phyloP scores from a whole-genome alignment of 2,888 invertebrate genomes.

The Masnerella sp. region DNA sequence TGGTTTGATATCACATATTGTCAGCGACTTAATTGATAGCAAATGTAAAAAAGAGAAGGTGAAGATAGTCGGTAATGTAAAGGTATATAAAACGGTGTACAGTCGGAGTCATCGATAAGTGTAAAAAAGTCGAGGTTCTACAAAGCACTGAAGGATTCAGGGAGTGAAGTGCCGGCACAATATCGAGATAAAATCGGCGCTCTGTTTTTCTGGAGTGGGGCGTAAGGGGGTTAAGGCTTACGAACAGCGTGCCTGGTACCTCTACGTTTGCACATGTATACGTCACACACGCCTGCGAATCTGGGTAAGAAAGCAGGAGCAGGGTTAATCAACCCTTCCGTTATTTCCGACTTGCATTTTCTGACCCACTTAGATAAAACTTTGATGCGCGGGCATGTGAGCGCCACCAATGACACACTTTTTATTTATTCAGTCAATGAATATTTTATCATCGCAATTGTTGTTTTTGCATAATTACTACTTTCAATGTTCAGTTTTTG shows the following conservation, averaged over 20 bases:
- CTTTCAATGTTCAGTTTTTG: background rate
- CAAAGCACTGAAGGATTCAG: conserved; percentile 65
- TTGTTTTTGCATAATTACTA: conserved; percentile 14
- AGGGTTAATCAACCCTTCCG: conserved; percentile 67
- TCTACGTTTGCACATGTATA: conserved; percentile 58
- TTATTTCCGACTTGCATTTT: conserved; percentile 61
- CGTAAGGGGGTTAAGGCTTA: conserved; percentile 61
- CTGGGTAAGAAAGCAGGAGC: conserved; percentile 67
- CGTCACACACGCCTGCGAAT: conserved; percentile 62
- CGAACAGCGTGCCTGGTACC: conserved; percentile 74
- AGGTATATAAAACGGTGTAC: too few relatives aligned
- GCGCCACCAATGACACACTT: conserved; percentile 46
- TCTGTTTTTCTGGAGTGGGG: conserved; percentile 46
- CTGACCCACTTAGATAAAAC: conserved; percentile 68
- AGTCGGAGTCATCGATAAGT: too few relatives aligned
- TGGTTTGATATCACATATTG: too few relatives aligned
- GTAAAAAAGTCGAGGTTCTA: conserved; percentile 63
- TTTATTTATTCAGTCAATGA: conserved; percentile 51
- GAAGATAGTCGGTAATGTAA: too few relatives aligned
- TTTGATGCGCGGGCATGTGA: conserved; percentile 39
- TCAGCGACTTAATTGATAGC: too few relatives aligned
- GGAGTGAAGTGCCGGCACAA: conserved; percentile 42
- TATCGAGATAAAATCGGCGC: conserved; percentile 52
- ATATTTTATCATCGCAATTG: conserved; percentile 31
- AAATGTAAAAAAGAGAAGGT: too few relatives aligned